phyloP scores from a whole-genome alignment of 2,888 invertebrate species.

The Ecdyonurus torrentis region DNA sequence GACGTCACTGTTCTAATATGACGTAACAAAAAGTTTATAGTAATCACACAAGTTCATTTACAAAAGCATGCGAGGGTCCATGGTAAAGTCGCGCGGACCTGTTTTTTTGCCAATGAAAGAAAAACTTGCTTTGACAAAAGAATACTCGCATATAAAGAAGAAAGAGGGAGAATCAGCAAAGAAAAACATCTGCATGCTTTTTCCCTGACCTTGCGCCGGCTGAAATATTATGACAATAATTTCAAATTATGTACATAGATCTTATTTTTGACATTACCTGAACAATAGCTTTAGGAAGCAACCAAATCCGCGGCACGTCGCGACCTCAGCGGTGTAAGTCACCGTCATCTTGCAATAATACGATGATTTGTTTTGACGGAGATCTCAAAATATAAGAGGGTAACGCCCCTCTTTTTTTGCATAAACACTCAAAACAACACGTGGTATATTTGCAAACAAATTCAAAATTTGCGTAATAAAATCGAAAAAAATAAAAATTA shows the following conservation, averaged over 20 bases:
- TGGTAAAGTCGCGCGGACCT: no score
- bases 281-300: conserved; percentile 71
- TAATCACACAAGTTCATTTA: no score
- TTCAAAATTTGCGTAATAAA: no score
- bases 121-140: conserved; percentile 20
- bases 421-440: not conserved
- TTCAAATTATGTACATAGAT: not conserved
- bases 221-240: no score
- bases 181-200: not conserved
- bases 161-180: not conserved
- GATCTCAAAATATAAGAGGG: not conserved
- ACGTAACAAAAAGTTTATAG: no score
- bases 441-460: not conserved
- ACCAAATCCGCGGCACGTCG: conserved; percentile 70
- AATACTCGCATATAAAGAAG: conserved; percentile 10
- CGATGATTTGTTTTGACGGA: no score
- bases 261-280: conserved; percentile 37
- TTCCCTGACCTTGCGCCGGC: no score
- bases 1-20: no score
- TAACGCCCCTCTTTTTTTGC: not conserved
- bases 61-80: no score
- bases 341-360: conserved; percentile 49
- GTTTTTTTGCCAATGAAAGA: no score
- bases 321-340: conserved; percentile 71
- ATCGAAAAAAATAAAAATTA: no score